Conservation (phyloP, 2,888 invertebrate species). For the Athalia circularis region DNA sequence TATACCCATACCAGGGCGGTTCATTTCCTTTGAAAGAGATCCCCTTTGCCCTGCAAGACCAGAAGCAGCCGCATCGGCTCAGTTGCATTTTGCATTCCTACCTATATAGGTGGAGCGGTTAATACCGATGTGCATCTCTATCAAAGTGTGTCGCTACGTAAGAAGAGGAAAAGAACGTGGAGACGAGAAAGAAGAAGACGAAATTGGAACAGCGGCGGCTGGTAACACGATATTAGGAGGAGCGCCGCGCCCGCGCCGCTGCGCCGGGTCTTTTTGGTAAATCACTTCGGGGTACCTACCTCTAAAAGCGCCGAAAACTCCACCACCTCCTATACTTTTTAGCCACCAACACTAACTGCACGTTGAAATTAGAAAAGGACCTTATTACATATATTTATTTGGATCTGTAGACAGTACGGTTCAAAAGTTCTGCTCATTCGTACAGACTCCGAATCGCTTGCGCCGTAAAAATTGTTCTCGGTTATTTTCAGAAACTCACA, state of each 20-base stretch:
- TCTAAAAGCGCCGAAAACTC: too few relatives aligned
- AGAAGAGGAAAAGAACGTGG: neutral
- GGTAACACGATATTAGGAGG: conserved; percentile 68
- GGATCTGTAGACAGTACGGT: too few relatives aligned
- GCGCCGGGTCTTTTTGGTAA: conserved; percentile 41
- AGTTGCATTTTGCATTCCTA: conserved; percentile 69
- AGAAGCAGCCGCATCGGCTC: conserved; percentile 1
- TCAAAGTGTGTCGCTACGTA: neutral
- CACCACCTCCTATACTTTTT: too few relatives aligned
- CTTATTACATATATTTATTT: too few relatives aligned
- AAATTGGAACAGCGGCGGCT: conserved; percentile 60
- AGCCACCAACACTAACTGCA: too few relatives aligned
- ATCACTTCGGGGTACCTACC: too few relatives aligned
- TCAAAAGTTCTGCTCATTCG: too few relatives aligned
- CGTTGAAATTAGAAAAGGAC: too few relatives aligned
- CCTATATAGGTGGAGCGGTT: neutral
- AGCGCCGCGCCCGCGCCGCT: conserved; percentile 17
- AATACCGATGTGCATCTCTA: neutral
- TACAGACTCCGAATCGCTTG: neutral
- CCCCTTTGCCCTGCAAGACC: conserved; percentile 52
- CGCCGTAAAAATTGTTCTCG: neutral
- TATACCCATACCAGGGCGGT: conserved; percentile 53
- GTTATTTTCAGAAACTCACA: too few relatives aligned
- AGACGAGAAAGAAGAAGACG: neutral
- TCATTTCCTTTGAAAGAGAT: conserved; percentile 71